Evolutionary conservation across 2,113 vertebrate genomes (phyloP).

Genomic region (Platysteira castanea): DNA sequence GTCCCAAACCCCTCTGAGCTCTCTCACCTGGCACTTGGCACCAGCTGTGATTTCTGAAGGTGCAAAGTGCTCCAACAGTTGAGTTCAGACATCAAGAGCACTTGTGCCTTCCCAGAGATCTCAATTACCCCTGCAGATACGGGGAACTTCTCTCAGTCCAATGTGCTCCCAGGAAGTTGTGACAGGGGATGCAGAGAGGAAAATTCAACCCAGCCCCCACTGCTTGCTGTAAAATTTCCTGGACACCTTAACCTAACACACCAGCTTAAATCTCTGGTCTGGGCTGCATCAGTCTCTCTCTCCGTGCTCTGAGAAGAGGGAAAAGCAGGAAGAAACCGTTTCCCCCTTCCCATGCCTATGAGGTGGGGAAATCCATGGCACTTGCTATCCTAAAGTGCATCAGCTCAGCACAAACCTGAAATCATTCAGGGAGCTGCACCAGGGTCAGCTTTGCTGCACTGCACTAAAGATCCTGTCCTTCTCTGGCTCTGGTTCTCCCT

Average conservation of each 20-base stretch:
- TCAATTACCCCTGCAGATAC: background rate
- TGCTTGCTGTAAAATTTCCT: background rate
- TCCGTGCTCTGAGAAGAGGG: too few relatives aligned
- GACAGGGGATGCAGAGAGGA: background rate
- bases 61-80: background rate
- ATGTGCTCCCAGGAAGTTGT: background rate
- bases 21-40: background rate
- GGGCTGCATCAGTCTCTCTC: too few relatives aligned
- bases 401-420: too few relatives aligned
- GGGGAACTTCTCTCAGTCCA: background rate
- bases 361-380: too few relatives aligned
- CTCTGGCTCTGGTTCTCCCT: too few relatives aligned
- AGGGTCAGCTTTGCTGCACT: too few relatives aligned
- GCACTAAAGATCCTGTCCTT: too few relatives aligned
- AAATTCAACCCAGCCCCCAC: background rate
- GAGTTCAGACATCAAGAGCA: background rate
- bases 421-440: too few relatives aligned
- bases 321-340: too few relatives aligned
- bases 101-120: background rate
- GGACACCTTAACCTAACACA: background rate
- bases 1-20: background rate
- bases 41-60: background rate
- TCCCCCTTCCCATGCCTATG: too few relatives aligned
- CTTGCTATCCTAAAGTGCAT: too few relatives aligned
- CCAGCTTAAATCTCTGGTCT: background rate